Evolutionary conservation across 1,140 invertebrate genomes (phyloP), one percentile per base, ranked within the genome.

Genomic region (Rhizoglyphus robini): DNA sequence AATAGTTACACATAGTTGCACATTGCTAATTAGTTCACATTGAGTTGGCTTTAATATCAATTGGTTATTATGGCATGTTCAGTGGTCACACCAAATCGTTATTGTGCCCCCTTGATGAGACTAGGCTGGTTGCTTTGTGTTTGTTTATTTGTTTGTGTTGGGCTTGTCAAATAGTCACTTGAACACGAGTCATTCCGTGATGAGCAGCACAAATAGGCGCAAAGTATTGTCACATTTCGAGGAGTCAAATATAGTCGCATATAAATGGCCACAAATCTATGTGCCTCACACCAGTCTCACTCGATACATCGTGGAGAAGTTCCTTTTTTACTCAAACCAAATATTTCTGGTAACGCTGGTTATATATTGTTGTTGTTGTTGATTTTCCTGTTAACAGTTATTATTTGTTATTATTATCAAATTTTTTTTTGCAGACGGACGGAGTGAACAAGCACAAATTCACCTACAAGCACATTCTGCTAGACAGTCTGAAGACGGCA

Each of bases 281-380:
- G 51, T 54, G 8, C 51, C 51, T 8, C 51, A 20, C 8, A 54
- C 51, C 23, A 54, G 51, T 32, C 31, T 54, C 8, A 54, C 29
- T 18, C 3, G 27, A 46, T 60, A 29, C 8, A 30, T 60, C 8
- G 3, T 3, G 1, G 30, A 60, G 36, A 60, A 60, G 27, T 60
- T 60, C 18, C 3, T 29, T n/a, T 60, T 34, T 2, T 60, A 32
- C 27, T 60, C 58, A 3, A 60, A 60, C 13, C 58, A 29, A 29
- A 2, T 60, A 30, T 60, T 60, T 34, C 29, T 60, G 32, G 58
- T 60, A 60, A n/a, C n/a, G n/a, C n/a, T 58, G 54, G 15, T 29
- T 11, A 58, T 20, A 41, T 41, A 8, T 11, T 11, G n/a, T 41
- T 8, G n/a, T 11, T 11, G 18, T 2, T 2, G n/a, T 58, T 1